Evolutionary conservation across 2,113 vertebrate genomes (phyloP), one percentile per base, ranked within the genome.

Genomic region (Chaenocephalus aceratus): DNA sequence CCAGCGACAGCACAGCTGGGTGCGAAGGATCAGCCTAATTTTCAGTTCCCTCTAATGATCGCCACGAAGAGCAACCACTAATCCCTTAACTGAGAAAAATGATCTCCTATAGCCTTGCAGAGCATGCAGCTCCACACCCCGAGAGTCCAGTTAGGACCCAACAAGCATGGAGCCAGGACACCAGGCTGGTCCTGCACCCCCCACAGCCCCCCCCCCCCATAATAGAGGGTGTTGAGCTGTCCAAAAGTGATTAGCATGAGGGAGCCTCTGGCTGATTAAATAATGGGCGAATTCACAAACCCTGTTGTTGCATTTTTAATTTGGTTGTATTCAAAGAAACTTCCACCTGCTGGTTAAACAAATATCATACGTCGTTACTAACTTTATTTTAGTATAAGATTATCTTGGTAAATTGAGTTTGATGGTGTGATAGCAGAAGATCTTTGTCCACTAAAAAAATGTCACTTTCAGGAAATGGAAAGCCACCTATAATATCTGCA

Each of bases 1-100:
- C 84, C 88, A 79, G 82, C 77, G 66, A 90, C 87, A 74, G 86
- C 93, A 90, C 92, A 93, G 93, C 91, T 93, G 91, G 93, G 80
- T 58, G 73, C 74, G 64, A 80, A 79, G 91, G 93, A 93, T 93
- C 93, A 92, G 92, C 77, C 94, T 93, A 93, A 94, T 94, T 94
- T 94, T 77, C 89, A 80, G 91, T 88, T 88, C 90, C 80, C 71
- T 90, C 86, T 92, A 93, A 93, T 92, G 91, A 89, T 89, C 68
- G 71, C 79, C 65, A 86, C 82, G 88, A 93, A 93, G 91, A 90
- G 86, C 79, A 76, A 86, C 89, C 87, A 61, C 90, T 94, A 95
- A 94, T 93, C 91, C 93, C 87, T 84, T 87, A 90, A 92, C 88
- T 87, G 83, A 89, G 90, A 87, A 89, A 91, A 93, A 92, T 85